These are phyloP conservation scores for Nomada fucata DNA, from an alignment of 2,888 invertebrate genomes.

Conservation along the genomic window DNA sequence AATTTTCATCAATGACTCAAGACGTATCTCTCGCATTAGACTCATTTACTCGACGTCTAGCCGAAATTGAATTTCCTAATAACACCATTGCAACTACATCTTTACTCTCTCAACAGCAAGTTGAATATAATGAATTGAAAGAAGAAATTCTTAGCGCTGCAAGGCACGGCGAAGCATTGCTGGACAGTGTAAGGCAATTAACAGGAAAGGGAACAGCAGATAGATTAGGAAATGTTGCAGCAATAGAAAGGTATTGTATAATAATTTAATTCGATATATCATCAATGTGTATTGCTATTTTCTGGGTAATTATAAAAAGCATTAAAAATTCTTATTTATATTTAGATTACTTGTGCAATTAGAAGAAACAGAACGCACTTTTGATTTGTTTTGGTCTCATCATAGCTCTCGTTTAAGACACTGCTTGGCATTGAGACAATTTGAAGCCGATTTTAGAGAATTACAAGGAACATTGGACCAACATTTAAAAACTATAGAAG, in stretches of 20 bases:
- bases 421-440: slow-evolving; percentile 95
- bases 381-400: slow-evolving; percentile 97
- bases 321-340: slow-evolving; percentile 56
- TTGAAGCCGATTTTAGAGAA: slow-evolving; percentile 97
- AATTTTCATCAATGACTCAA: slow-evolving; percentile 96
- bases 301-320: background rate
- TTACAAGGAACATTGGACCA: slow-evolving; percentile 92
- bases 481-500: slow-evolving; percentile 91
- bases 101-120: slow-evolving; percentile 92
- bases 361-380: slow-evolving; percentile 96
- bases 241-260: slow-evolving; percentile 91
- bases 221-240: slow-evolving; percentile 93
- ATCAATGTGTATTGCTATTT: background rate
- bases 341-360: slow-evolving; percentile 94
- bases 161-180: slow-evolving; percentile 94
- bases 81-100: slow-evolving; percentile 95
- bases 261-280: slow-evolving; percentile 8
- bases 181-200: slow-evolving; percentile 89
- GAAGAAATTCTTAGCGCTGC: slow-evolving; percentile 94
- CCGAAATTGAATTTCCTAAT: slow-evolving; percentile 97
- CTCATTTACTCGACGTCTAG: slow-evolving; percentile 93
- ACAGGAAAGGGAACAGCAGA: slow-evolving; percentile 86
- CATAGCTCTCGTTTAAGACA: slow-evolving; percentile 95
- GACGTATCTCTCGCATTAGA: slow-evolving; percentile 95
- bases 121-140: slow-evolving; percentile 89